A percentile compares a stretch with the other conserved stretches of the same genome.
Evolutionary conservation across 2,888 invertebrate genomes (phyloP).

Genomic region (Plagodis pulveraria): DNA sequence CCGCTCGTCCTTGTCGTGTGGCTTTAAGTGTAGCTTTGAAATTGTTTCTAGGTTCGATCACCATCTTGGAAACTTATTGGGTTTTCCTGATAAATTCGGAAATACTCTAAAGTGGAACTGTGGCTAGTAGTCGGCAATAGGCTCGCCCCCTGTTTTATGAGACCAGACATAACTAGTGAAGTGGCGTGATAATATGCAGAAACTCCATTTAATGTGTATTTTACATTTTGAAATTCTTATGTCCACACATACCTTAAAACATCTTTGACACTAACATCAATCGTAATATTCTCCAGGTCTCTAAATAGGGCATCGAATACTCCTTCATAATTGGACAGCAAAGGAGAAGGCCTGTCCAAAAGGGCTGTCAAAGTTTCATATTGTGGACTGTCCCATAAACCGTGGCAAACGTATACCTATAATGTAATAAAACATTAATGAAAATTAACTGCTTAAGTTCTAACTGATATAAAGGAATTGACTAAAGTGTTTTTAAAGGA

Average conservation of each 20-base stretch:
- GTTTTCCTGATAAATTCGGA: no score
- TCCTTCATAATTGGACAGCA: conserved; percentile 79
- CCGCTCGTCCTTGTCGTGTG: no score
- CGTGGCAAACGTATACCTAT: conserved; percentile 88
- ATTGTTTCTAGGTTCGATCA: no score
- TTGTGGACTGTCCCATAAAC: conserved; percentile 88
- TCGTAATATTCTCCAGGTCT: conserved; percentile 80
- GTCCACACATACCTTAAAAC: conserved; percentile 70
- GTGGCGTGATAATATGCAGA: background rate
- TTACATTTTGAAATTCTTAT: background rate
- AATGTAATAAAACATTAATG: conserved; percentile 28
- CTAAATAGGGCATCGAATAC: conserved; percentile 82
- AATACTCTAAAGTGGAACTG: no score
- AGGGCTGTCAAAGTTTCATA: conserved; percentile 87
- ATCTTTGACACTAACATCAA: conserved; percentile 81
- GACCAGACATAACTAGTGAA: no score
- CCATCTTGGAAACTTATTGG: no score
- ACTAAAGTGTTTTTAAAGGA: no score
- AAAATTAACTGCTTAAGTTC: background rate
- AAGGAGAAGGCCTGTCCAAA: conserved; percentile 87
- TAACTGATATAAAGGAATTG: background rate
- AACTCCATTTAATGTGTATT: background rate
- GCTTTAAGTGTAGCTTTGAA: no score
- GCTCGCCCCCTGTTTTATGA: no score
- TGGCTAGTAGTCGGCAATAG: no score